Evolutionary conservation across 2,797 vertebrate species (phyloP).

Genomic region (Mycteria americana): DNA sequence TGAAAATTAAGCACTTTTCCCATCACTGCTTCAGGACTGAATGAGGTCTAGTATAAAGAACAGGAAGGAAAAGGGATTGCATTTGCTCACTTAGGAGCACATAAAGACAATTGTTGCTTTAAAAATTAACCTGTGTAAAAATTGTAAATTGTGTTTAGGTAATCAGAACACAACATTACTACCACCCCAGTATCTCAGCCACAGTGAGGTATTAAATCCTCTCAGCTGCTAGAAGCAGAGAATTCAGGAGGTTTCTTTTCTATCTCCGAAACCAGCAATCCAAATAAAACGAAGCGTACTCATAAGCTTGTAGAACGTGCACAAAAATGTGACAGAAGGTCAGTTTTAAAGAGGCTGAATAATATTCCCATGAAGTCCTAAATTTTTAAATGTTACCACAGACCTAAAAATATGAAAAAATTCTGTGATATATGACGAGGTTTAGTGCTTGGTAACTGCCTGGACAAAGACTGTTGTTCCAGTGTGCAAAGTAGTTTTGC

Average conservation of each 20-base stretch:
- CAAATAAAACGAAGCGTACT: not conserved
- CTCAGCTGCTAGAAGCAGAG: not conserved
- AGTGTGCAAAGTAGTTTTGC: not conserved
- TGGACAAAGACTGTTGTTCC: not conserved
- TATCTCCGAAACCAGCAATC: not conserved
- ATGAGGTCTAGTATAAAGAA: not conserved
- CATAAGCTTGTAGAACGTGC: not conserved
- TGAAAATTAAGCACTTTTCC: conserved; percentile 8
- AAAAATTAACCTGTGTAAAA: not conserved
- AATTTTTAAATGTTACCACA: not conserved
- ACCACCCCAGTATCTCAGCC: not conserved
- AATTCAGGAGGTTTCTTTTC: not conserved
- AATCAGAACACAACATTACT: not conserved
- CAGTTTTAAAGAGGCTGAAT: not conserved
- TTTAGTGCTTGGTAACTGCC: not conserved
- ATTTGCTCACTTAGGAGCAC: not conserved
- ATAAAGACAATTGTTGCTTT: not conserved
- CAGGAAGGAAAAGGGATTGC: not conserved
- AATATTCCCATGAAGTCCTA: not conserved
- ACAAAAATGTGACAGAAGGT: not conserved
- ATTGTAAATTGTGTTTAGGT: not conserved
- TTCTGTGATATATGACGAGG: not conserved
- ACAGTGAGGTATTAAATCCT: not conserved
- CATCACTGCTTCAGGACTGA: not conserved
- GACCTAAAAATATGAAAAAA: not conserved